Percentiles rank a stretch among this genome's conserved stretches.
Conservation (phyloP, 92 coral and sea anemone genomes). For the Palythoa heliodiscus region DNA sequence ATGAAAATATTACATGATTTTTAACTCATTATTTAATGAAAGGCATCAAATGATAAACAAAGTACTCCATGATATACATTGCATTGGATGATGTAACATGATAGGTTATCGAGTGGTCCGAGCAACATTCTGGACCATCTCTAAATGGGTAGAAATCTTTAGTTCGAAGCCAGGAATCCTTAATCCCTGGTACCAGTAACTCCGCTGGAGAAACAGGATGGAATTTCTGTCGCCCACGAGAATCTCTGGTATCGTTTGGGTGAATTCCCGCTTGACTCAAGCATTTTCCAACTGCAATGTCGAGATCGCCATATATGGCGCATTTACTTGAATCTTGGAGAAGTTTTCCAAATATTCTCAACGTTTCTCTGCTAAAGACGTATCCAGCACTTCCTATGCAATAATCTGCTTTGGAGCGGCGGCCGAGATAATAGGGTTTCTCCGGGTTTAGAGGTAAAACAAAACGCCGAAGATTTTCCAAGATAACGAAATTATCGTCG, state of each 20-base stretch:
- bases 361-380: slow-evolving; percentile 52
- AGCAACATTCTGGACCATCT: slow-evolving; percentile 40
- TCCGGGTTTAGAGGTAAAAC: slow-evolving; percentile 28
- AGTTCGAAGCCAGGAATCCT: slow-evolving; percentile 10
- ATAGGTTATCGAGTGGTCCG: slow-evolving; percentile 39
- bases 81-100: background rate
- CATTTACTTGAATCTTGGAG: slow-evolving; percentile 14
- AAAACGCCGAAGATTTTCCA: slow-evolving; percentile 50
- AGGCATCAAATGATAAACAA: slow-evolving; percentile 40
- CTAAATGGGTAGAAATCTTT: background rate
- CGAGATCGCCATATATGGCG: background rate
- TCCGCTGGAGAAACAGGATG: slow-evolving; percentile 35
- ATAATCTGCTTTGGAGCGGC: slow-evolving; percentile 40
- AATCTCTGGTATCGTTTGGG: slow-evolving; percentile 40
- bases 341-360: slow-evolving; percentile 43
- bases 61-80: slow-evolving; percentile 38
- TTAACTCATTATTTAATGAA: background rate
- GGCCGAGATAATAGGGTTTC: slow-evolving; percentile 56
- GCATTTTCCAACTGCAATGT: slow-evolving; percentile 18
- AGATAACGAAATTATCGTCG: slow-evolving; percentile 51
- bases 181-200: slow-evolving; percentile 4
- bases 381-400: slow-evolving; percentile 60
- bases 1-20: background rate
- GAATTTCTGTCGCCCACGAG: slow-evolving; percentile 30
- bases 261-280: slow-evolving; percentile 4